Evolutionary conservation across 2,888 invertebrate genomes (phyloP).

Genomic region (Clepsis dumicolana): DNA sequence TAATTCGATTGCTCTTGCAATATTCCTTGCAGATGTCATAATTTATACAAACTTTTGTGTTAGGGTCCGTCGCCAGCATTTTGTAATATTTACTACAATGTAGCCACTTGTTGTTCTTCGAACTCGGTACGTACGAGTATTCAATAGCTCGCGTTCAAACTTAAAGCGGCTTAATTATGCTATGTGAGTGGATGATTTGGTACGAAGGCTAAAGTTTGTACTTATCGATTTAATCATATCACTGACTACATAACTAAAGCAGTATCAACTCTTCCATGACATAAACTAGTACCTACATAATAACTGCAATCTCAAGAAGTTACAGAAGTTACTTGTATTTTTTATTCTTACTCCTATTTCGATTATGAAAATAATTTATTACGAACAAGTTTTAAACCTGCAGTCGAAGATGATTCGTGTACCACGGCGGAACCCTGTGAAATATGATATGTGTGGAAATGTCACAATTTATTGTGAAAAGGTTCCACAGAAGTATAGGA

Average conservation of each 20-base stretch:
- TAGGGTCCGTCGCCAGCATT: not conserved
- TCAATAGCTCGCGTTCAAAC: not conserved
- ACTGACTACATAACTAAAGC: not conserved
- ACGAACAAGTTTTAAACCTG: too few relatives aligned
- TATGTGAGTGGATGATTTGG: not conserved
- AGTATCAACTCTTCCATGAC: too few relatives aligned
- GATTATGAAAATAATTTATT: too few relatives aligned
- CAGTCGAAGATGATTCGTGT: too few relatives aligned
- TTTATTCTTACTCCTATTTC: too few relatives aligned
- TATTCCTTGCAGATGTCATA: constrained; percentile 11
- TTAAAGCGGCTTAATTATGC: not conserved
- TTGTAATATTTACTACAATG: not conserved
- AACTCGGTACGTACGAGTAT: not conserved
- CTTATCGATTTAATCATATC: not conserved
- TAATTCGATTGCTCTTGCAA: constrained; percentile 30
- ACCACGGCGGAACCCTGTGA: too few relatives aligned
- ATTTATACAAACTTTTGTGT: constrained; percentile 1
- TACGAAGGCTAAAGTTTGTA: not conserved
- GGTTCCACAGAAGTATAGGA: too few relatives aligned
- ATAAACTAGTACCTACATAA: too few relatives aligned
- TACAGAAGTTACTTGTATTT: too few relatives aligned
- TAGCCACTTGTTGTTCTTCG: not conserved
- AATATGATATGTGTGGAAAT: too few relatives aligned
- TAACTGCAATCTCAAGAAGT: too few relatives aligned
- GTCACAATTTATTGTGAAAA: too few relatives aligned